phyloP scores from a whole-genome alignment of 2,113 vertebrate species.

The Sinocyclocheilus rhinocerous region DNA sequence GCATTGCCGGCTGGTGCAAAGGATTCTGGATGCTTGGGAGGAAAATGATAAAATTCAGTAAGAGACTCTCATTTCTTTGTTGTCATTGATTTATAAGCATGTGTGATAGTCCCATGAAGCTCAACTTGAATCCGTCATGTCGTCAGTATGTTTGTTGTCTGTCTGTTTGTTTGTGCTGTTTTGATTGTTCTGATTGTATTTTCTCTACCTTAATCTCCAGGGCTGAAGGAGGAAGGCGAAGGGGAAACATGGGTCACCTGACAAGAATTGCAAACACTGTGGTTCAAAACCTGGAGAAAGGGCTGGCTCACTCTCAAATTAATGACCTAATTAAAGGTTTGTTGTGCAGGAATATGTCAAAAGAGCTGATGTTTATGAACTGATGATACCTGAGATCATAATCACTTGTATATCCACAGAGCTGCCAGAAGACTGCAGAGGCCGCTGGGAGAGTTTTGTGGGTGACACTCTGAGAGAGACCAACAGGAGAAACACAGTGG shows the following conservation, averaged over 20 bases:
- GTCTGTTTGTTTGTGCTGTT: slow-evolving; percentile 18
- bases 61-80: slow-evolving; percentile 52
- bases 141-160: neutral
- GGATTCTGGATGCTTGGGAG: slow-evolving; percentile 95
- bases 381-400: neutral
- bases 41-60: slow-evolving; percentile 95
- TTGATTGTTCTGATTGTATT: neutral
- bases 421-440: slow-evolving; percentile 91
- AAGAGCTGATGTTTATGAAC: neutral
- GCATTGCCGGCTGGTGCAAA: slow-evolving; percentile 89
- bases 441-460: slow-evolving; percentile 95
- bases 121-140: neutral
- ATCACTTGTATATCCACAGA: slow-evolving; percentile 70
- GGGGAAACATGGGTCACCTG: slow-evolving; percentile 96
- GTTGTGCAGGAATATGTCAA: neutral
- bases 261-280: slow-evolving; percentile 94
- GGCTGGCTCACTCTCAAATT: slow-evolving; percentile 85
- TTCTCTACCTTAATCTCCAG: slow-evolving; percentile 65
- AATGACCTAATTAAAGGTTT: slow-evolving; percentile 84
- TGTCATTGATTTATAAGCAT: slow-evolving; percentile 1
- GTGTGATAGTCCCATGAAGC: neutral
- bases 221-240: slow-evolving; percentile 87
- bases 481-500: slow-evolving; percentile 91
- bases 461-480: slow-evolving; percentile 91
- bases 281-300: slow-evolving; percentile 92